These are phyloP conservation scores for Cataglyphis cursor DNA, from an alignment of 2,888 invertebrate genomes.

Conservation along the genomic window DNA sequence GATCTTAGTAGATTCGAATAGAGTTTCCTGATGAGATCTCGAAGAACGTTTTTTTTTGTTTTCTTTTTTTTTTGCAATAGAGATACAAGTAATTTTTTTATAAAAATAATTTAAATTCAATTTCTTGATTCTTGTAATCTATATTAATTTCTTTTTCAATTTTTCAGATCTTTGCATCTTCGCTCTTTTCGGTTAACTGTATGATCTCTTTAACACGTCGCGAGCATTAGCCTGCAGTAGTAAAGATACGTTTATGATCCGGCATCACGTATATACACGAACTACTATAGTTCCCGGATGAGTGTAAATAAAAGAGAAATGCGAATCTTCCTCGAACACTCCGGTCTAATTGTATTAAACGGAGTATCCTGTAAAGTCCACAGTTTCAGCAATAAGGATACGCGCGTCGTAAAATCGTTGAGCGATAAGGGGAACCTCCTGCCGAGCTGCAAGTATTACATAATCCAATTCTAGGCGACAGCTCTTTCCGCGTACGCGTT, in stretches of 20 bases:
- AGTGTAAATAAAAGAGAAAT: slow-evolving; percentile 11
- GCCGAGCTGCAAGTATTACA: neutral
- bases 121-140: neutral
- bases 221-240: slow-evolving; percentile 12
- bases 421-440: slow-evolving; percentile 1
- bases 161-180: neutral
- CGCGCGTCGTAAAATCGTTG: neutral
- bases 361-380: neutral
- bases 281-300: no score
- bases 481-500: slow-evolving; percentile 10
- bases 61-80: neutral
- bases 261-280: neutral
- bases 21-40: slow-evolving; percentile 11
- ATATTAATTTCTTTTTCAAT: neutral
- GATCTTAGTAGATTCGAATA: slow-evolving; percentile 40
- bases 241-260: slow-evolving; percentile 37
- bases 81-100: neutral
- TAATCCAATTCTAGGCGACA: slow-evolving; percentile 9
- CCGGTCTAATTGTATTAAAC: neutral
- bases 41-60: neutral
- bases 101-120: slow-evolving; percentile 3
- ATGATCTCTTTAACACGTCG: no score
- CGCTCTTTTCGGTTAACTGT: no score
- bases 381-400: neutral
- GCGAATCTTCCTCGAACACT: neutral